Percentiles rank a stretch among this genome's conserved stretches.
phyloP scores from a whole-genome alignment of 2,797 vertebrate genomes.

The Poecilia velifera region DNA sequence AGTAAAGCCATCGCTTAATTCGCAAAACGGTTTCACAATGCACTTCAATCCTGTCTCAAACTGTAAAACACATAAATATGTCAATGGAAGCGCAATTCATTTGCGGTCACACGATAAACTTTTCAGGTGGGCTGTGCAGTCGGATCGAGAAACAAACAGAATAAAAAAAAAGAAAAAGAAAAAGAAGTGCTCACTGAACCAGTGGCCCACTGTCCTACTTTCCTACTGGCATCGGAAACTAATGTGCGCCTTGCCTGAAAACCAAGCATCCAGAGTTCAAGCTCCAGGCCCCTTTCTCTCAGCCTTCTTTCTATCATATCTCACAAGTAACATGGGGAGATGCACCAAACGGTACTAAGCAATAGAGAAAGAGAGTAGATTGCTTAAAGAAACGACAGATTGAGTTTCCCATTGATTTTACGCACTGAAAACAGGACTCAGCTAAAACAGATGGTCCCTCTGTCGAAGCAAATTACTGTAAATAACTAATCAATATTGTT shows the following conservation, averaged over 20 bases:
- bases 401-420: conserved; percentile 51
- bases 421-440: conserved; percentile 47
- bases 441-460: conserved; percentile 41
- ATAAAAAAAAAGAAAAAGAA: neutral
- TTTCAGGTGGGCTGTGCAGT: neutral
- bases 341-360: neutral
- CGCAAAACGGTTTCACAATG: neutral
- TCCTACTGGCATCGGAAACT: conserved; percentile 56
- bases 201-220: conserved; percentile 76
- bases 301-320: conserved; percentile 29
- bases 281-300: conserved; percentile 40
- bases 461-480: conserved; percentile 5
- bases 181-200: conserved; percentile 39
- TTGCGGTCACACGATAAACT: neutral
- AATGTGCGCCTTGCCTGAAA: conserved; percentile 45
- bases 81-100: neutral
- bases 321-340: conserved; percentile 13
- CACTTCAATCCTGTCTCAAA: neutral
- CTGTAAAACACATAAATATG: neutral
- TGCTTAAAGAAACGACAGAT: neutral
- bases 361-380: neutral
- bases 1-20: neutral
- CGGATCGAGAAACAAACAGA: conserved; percentile 13
- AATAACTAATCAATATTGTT: neutral
- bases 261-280: conserved; percentile 43